Evolutionary conservation across 2,888 invertebrate species (phyloP).

Genomic region (Adelphocoris suturalis): DNA sequence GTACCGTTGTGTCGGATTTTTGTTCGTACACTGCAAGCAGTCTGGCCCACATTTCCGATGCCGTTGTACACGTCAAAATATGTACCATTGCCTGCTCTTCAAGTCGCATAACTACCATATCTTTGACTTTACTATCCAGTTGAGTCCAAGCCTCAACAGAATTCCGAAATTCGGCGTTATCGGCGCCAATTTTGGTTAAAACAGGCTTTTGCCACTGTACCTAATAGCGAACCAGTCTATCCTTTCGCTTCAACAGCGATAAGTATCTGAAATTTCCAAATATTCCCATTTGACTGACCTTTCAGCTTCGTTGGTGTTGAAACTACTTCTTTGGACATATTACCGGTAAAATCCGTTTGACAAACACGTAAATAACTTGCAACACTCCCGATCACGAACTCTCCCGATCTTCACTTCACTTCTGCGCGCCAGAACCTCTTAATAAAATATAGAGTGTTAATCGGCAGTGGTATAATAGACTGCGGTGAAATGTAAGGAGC

Average conservation of each 20-base stretch:
- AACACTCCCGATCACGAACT: no score
- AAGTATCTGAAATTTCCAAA: constrained; percentile 37
- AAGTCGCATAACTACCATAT: background rate
- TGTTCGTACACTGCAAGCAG: constrained; percentile 45
- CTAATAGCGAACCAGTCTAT: background rate
- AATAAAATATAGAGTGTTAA: no score
- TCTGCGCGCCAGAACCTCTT: no score
- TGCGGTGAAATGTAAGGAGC: no score
- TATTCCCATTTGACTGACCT: constrained; percentile 28
- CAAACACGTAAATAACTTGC: no score
- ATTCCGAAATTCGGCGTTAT: background rate
- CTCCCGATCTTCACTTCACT: no score
- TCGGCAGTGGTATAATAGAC: no score
- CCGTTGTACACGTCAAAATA: constrained; percentile 45
- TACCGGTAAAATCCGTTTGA: background rate
- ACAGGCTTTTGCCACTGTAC: background rate
- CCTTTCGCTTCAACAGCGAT: background rate
- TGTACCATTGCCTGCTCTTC: constrained; percentile 37
- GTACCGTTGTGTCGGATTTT: constrained; percentile 57
- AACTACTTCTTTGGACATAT: background rate
- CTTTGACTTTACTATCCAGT: constrained; percentile 24
- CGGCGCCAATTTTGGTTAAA: background rate
- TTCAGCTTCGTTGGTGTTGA: background rate
- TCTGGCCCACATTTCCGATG: constrained; percentile 43
- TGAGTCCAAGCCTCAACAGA: background rate